Evolutionary conservation across 1,140 invertebrate species (phyloP).

Genomic region (Zaprionus nigranus): DNA sequence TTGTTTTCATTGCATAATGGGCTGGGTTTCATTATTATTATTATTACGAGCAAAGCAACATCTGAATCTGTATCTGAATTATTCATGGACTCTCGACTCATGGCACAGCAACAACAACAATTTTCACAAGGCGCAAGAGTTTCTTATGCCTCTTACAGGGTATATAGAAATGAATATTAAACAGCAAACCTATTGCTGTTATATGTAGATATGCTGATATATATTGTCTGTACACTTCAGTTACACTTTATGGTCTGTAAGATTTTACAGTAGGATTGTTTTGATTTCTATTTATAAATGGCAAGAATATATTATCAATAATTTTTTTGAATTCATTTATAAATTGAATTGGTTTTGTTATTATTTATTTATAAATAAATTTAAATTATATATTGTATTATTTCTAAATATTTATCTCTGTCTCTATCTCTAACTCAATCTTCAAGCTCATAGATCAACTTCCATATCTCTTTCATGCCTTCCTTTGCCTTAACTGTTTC

Average conservation of each 20-base stretch:
- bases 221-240: not conserved
- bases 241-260: not conserved
- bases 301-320: no score
- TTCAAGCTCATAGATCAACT: no score
- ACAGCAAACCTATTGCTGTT: not conserved
- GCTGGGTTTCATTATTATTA: constrained; percentile 61
- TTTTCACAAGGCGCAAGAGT: constrained; percentile 29
- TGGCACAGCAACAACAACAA: constrained; percentile 14
- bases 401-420: no score
- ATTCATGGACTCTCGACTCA: constrained; percentile 62
- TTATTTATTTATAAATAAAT: no score
- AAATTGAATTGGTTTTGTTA: no score
- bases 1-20: constrained; percentile 47
- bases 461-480: no score
- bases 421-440: no score
- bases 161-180: constrained; percentile 17
- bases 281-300: not conserved
- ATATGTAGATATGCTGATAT: not conserved
- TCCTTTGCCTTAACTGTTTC: no score
- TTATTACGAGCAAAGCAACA: constrained; percentile 45
- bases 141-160: constrained; percentile 19
- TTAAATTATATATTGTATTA: no score
- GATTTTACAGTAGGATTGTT: not conserved
- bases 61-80: constrained; percentile 56
- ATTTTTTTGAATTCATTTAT: not conserved